phyloP scores from a whole-genome alignment of 2,797 vertebrate species.

The Sarcoramphus papa region DNA sequence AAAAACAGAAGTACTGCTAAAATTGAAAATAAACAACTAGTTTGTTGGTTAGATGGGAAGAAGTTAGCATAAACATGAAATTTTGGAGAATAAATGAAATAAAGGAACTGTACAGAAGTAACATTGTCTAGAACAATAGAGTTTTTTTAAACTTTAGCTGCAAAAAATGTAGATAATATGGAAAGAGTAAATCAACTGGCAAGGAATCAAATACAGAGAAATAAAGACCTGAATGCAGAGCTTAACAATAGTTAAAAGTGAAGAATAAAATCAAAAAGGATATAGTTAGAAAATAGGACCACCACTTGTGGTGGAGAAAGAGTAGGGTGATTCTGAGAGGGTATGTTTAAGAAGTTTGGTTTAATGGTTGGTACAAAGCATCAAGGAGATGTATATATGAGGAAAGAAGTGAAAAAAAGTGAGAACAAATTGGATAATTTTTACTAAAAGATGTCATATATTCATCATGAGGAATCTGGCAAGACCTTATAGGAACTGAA shows the following conservation, averaged over 20 bases:
- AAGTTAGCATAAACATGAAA: neutral
- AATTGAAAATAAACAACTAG: neutral
- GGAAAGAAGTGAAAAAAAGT: neutral
- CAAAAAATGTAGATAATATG: neutral
- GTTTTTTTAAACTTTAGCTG: neutral
- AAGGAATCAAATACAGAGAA: neutral
- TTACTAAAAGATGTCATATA: neutral
- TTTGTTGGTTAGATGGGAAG: neutral
- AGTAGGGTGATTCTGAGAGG: neutral
- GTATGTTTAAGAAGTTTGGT: neutral
- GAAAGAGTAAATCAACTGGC: neutral
- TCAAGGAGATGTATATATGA: neutral
- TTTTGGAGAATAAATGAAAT: neutral
- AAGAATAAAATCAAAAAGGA: neutral
- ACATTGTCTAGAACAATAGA: neutral
- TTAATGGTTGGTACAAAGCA: neutral
- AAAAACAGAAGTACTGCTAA: neutral
- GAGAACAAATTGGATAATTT: neutral
- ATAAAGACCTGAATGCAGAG: neutral
- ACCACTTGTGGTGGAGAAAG: neutral
- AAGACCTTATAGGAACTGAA: neutral
- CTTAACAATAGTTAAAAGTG: neutral
- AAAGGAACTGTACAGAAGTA: neutral
- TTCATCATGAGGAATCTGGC: neutral
- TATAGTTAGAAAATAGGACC: neutral